Evolutionary conservation across 2,888 invertebrate species (phyloP).

Genomic region (Dugesia japonica): DNA sequence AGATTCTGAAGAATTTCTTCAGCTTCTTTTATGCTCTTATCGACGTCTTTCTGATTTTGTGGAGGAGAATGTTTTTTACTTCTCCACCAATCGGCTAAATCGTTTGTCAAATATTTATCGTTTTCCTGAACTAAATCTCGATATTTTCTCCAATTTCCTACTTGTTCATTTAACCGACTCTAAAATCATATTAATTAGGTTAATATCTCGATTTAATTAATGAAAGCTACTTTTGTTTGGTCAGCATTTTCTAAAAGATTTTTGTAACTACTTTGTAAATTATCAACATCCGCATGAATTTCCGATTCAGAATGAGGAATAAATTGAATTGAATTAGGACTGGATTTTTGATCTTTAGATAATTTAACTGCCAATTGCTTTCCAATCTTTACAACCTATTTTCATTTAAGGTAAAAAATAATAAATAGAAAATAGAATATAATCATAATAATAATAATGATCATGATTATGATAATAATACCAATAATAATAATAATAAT

Average conservation of each 20-base stretch:
- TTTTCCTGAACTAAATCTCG: neutral
- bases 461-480: no score
- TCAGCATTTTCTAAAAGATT: neutral
- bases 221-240: neutral
- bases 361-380: neutral
- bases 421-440: no score
- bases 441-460: no score
- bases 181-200: neutral
- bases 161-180: neutral
- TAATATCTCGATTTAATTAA: neutral
- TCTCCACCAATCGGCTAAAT: neutral
- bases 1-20: neutral
- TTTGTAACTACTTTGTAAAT: slow-evolving; percentile 2
- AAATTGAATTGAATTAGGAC: neutral
- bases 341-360: neutral
- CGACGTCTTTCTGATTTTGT: neutral
- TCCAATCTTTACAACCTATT: neutral
- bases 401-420: no score
- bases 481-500: no score
- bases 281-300: neutral
- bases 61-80: neutral
- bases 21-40: neutral
- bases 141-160: neutral
- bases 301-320: neutral
- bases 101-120: slow-evolving; percentile 6